phyloP scores from a whole-genome alignment of 2,113 vertebrate species.

The Hemiscyllium ocellatum region DNA sequence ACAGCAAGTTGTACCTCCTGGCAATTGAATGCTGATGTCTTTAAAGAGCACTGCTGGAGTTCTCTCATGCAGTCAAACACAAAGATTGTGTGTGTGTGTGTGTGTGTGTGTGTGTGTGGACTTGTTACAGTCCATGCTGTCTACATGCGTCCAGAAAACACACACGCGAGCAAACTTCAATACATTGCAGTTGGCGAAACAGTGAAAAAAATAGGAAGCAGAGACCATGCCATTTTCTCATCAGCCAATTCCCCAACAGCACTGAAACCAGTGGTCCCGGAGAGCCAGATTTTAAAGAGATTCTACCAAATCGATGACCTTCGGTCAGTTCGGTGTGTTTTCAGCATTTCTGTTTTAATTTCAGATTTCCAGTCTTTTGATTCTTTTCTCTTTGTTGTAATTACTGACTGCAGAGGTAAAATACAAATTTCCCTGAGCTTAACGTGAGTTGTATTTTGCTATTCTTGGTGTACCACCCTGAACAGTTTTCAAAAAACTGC shows the following conservation, averaged over 20 bases:
- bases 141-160: too few relatives aligned
- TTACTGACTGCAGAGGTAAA: not conserved
- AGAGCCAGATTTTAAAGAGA: not conserved
- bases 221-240: too few relatives aligned
- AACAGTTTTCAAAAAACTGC: not conserved
- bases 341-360: not conserved
- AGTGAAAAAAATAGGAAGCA: too few relatives aligned
- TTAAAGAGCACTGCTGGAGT: too few relatives aligned
- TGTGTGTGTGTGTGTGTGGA: too few relatives aligned
- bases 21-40: too few relatives aligned
- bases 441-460: not conserved
- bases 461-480: not conserved
- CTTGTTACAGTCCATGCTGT: too few relatives aligned
- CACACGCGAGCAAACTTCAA: not conserved
- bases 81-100: too few relatives aligned
- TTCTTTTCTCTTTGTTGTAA: not conserved
- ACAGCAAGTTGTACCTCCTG: too few relatives aligned
- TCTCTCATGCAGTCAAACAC: too few relatives aligned
- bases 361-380: not conserved
- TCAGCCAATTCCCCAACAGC: too few relatives aligned
- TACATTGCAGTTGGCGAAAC: not conserved
- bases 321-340: not conserved
- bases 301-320: not conserved
- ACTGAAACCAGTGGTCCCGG: too few relatives aligned
- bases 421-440: not conserved